Conservation (phyloP, 2,113 vertebrate species). For the Seriola rivoliana region DNA sequence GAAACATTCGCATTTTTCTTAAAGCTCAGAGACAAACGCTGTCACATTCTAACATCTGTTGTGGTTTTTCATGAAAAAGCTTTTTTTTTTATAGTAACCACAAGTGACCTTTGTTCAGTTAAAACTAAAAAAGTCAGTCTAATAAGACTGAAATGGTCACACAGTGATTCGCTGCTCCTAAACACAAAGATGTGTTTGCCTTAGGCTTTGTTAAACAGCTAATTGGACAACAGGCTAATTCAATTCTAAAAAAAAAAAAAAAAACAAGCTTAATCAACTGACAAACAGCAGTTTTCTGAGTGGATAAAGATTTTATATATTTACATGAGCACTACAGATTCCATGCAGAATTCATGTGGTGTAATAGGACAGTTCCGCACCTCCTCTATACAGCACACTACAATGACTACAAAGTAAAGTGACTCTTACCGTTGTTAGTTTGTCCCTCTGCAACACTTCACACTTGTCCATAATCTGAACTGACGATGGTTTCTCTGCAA, state of each 20-base stretch:
- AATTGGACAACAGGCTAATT: too few relatives aligned
- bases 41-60: background rate
- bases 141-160: too few relatives aligned
- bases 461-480: constrained; percentile 87
- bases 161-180: too few relatives aligned
- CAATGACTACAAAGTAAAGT: background rate
- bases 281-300: background rate
- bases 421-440: constrained; percentile 87
- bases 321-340: background rate
- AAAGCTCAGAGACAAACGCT: background rate
- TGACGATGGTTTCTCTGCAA: constrained; percentile 89
- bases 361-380: background rate
- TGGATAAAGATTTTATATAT: constrained; percentile 10
- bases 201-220: too few relatives aligned
- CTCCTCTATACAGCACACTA: background rate
- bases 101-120: background rate
- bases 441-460: constrained; percentile 86
- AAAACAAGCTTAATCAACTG: too few relatives aligned
- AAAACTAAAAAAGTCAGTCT: too few relatives aligned
- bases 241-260: too few relatives aligned
- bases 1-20: background rate
- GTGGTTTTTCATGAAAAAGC: background rate
- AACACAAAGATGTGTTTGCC: too few relatives aligned
- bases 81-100: constrained; percentile 11
- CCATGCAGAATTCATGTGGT: background rate